phyloP scores from a whole-genome alignment of 92 coral and sea anemone species.

The Heteractis magnifica region DNA sequence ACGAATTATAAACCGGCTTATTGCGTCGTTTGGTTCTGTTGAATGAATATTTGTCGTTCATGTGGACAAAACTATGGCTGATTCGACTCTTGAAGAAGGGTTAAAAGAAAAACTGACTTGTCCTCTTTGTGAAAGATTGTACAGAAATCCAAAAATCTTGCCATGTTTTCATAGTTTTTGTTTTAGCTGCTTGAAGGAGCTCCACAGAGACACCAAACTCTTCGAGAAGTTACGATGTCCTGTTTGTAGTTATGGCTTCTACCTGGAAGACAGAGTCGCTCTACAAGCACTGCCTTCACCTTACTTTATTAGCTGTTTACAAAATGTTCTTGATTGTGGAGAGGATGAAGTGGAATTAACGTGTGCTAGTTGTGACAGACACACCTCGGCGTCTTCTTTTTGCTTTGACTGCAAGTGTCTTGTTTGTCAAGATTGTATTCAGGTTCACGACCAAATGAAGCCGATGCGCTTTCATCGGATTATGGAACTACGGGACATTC shows the following conservation, averaged over 20 bases:
- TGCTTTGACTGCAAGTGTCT: conserved; percentile 78
- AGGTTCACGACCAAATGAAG: conserved; percentile 62
- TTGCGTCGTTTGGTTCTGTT: neutral
- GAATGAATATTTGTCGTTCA: neutral
- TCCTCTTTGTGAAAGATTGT: conserved; percentile 52
- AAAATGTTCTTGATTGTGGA: conserved; percentile 56
- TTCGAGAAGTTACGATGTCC: conserved; percentile 58
- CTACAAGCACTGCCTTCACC: conserved; percentile 69
- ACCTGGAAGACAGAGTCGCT: conserved; percentile 40
- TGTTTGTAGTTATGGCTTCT: conserved; percentile 50
- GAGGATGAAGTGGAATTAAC: conserved; percentile 57
- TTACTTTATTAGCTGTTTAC: conserved; percentile 61
- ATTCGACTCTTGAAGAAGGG: conserved; percentile 19
- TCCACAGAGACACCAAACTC: conserved; percentile 30
- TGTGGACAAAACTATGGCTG: conserved; percentile 23
- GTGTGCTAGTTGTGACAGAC: conserved; percentile 72
- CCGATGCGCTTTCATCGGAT: conserved; percentile 64
- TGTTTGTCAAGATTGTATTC: conserved; percentile 65
- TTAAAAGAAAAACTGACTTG: conserved; percentile 69
- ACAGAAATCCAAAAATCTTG: conserved; percentile 65
- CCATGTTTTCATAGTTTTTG: conserved; percentile 79
- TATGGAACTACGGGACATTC: conserved; percentile 49
- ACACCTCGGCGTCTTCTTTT: conserved; percentile 52
- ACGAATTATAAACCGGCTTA: neutral
- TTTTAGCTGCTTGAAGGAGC: conserved; percentile 60